Base-by-base conservation (phyloP, 2,888 invertebrate species). In the Drosophila mercatorum region DNA sequence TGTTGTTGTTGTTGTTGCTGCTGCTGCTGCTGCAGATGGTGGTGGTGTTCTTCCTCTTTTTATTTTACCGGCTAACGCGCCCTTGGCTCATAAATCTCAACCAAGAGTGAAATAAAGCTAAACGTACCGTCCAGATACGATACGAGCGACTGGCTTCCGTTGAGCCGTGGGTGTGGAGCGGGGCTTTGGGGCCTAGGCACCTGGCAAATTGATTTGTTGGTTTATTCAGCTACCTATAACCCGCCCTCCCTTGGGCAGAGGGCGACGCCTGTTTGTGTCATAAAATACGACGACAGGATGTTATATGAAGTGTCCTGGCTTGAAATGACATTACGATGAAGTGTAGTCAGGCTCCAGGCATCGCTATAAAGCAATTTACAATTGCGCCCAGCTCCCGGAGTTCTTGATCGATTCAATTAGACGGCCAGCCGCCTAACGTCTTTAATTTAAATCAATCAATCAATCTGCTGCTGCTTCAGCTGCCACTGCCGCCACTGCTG, bases 51-150 rank as follows among this genome's bases (percentile, higher is more conserved):
- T 59, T 51, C 38, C 51, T 60, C 61, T 38, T 65, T 72, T 83
- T 57, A 57, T 86, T 83, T 86, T 88, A 70, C 80, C 75, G 72
- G 81, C 84, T 85, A 83, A 81, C 88, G 88, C 83, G 83, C 88
- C 88, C 84, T 85, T 77, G 88, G 77, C 84, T 81, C 87, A 87
- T 87, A 87, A 87, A 87, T 87, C 86, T 87, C 86, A 78, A 73
- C 86, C 84, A 79, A 84, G 87, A 87, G 83, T 88, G 89, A 87
- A 87, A 87, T 87, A 88, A 87, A 87, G 87, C 89, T 87, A 87
- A 88, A 87, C 89, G 81, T 83, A 78, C 69, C 68, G 72, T 70
- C 60, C 75, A 73, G 72, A 74, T 76, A 78, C 67, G 78, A 75
- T 76, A 78, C 67, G 78, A 75, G 51, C 52, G 44, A 61, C 34